These are phyloP conservation scores for Alca torda DNA, from an alignment of 2,797 vertebrate species.

Conservation along the genomic window DNA sequence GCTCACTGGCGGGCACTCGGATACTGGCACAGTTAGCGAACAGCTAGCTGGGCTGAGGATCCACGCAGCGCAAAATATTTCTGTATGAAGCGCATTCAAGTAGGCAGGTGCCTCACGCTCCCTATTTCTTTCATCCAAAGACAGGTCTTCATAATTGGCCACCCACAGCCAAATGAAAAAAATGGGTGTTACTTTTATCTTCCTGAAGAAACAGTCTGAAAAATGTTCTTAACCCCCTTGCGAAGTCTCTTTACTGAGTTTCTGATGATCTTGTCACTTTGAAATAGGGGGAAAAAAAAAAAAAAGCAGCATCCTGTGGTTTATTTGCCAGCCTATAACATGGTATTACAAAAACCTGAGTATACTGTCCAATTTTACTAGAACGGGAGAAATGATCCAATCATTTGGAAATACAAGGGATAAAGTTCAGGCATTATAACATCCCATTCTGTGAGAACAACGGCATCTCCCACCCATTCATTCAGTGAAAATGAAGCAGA, in stretches of 20 bases:
- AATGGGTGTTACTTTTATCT: neutral
- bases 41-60: neutral
- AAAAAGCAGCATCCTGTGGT: neutral
- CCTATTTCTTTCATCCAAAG: neutral
- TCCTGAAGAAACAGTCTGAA: neutral
- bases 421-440: neutral
- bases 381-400: neutral
- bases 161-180: neutral
- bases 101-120: neutral
- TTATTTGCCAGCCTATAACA: neutral
- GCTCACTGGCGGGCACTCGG: neutral
- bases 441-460: neutral
- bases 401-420: neutral
- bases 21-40: fast-evolving
- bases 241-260: neutral
- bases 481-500: slow-evolving; percentile 1
- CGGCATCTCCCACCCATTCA: neutral
- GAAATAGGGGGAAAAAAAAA: neutral
- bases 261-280: neutral
- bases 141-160: neutral
- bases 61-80: neutral
- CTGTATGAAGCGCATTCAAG: neutral
- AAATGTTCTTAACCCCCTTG: neutral
- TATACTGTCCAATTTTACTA: neutral
- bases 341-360: neutral